Conservation (phyloP, 2,888 invertebrate genomes). For the Pegoplata infirma region DNA sequence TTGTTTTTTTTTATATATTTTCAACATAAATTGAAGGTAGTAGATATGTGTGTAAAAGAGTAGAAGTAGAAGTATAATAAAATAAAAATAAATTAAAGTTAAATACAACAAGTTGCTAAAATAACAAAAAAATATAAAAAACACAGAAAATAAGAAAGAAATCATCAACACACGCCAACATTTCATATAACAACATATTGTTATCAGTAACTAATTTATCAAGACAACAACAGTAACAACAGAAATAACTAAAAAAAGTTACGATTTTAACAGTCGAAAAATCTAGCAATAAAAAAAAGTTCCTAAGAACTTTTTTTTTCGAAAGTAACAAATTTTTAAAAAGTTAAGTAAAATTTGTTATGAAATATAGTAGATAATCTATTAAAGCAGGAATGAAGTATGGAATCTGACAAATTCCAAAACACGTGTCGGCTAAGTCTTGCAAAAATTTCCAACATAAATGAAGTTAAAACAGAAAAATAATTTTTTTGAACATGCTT, state of each 20-base stretch:
- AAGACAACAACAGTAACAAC: constrained; percentile 31
- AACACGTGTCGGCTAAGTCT: too few relatives aligned
- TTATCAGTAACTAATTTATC: constrained; percentile 60
- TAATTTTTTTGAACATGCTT: too few relatives aligned
- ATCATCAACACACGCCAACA: constrained; percentile 30
- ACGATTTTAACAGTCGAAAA: constrained; percentile 36
- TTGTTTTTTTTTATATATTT: constrained; percentile 22
- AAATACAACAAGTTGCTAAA: constrained; percentile 13
- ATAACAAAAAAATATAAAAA: not conserved
- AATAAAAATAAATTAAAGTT: constrained; percentile 19
- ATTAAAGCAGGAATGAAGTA: too few relatives aligned
- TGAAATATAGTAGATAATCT: too few relatives aligned
- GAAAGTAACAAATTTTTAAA: not conserved
- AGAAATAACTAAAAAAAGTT: constrained; percentile 30
- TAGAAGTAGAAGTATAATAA: constrained; percentile 19
- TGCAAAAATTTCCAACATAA: too few relatives aligned
- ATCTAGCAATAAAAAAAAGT: not conserved
- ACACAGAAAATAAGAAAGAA: too few relatives aligned
- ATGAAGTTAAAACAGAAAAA: too few relatives aligned
- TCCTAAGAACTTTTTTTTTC: not conserved
- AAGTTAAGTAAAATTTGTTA: not conserved
- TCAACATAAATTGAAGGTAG: constrained; percentile 43
- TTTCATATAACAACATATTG: constrained; percentile 36
- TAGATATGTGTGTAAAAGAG: not conserved
- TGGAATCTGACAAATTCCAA: too few relatives aligned